These are phyloP conservation scores for Jaculus jaculus DNA, from an alignment of 2,113 vertebrate species.

Conservation along the genomic window DNA sequence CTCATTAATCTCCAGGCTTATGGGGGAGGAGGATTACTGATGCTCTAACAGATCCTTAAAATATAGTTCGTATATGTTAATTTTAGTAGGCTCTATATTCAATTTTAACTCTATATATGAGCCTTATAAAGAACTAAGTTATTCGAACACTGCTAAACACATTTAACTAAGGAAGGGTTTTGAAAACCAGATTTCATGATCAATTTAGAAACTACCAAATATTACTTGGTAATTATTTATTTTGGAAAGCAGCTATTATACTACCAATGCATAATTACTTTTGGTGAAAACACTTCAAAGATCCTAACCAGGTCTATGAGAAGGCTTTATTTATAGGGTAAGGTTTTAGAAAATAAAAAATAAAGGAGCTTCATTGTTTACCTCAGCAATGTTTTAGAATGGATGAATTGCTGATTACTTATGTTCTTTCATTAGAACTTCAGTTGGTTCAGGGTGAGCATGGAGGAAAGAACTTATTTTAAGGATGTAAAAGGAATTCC, in stretches of 20 bases:
- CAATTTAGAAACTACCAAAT: constrained; percentile 15
- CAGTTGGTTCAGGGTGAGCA: not conserved
- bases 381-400: not conserved
- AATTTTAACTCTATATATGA: not conserved
- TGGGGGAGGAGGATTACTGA: not conserved
- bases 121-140: not conserved
- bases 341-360: not conserved
- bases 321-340: not conserved
- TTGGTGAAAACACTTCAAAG: not conserved
- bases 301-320: not conserved
- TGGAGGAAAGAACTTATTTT: not conserved
- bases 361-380: not conserved
- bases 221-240: not conserved
- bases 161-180: not conserved
- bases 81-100: not conserved
- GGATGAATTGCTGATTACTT: not conserved
- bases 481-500: not conserved
- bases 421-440: not conserved
- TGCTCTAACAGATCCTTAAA: not conserved
- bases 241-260: no score
- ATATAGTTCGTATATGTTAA: not conserved
- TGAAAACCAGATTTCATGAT: not conserved
- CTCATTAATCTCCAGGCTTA: not conserved
- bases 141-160: not conserved
- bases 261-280: no score